Evolutionary conservation across 2,888 invertebrate genomes (phyloP).

Genomic region (Cephus pulcher): DNA sequence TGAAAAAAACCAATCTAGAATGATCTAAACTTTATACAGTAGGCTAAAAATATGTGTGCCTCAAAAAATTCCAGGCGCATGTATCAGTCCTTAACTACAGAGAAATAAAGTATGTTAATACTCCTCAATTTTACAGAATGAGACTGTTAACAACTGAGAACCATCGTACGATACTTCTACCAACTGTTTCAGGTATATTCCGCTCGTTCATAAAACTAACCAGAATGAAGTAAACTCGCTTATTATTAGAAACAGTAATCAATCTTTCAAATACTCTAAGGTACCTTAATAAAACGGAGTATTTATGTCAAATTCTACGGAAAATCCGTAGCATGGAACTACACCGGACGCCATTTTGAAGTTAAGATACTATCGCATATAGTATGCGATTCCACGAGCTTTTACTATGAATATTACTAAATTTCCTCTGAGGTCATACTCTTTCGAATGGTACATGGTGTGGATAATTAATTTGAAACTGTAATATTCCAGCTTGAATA

Average conservation of each 20-base stretch:
- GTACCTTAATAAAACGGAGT: too few relatives aligned
- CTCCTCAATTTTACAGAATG: not conserved
- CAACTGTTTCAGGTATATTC: not conserved
- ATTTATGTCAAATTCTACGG: too few relatives aligned
- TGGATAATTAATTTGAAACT: too few relatives aligned
- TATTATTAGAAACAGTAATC: not conserved
- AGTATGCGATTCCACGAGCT: not conserved
- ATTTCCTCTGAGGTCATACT: not conserved
- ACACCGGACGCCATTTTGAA: not conserved
- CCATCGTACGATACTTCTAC: not conserved
- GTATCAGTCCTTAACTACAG: not conserved
- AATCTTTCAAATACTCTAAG: too few relatives aligned
- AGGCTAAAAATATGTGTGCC: not conserved
- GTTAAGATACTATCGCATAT: not conserved
- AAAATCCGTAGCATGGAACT: not conserved
- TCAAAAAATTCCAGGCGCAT: too few relatives aligned
- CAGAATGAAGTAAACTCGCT: not conserved
- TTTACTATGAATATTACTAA: not conserved
- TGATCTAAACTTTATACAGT: constrained; percentile 3
- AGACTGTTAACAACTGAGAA: not conserved
- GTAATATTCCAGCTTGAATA: too few relatives aligned
- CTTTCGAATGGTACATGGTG: too few relatives aligned
- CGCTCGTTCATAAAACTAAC: not conserved
- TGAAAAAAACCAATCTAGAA: constrained; percentile 8
- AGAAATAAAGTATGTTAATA: not conserved